Evolutionary conservation across 2,113 vertebrate species (phyloP).

Genomic region (Tringa solitaria): DNA sequence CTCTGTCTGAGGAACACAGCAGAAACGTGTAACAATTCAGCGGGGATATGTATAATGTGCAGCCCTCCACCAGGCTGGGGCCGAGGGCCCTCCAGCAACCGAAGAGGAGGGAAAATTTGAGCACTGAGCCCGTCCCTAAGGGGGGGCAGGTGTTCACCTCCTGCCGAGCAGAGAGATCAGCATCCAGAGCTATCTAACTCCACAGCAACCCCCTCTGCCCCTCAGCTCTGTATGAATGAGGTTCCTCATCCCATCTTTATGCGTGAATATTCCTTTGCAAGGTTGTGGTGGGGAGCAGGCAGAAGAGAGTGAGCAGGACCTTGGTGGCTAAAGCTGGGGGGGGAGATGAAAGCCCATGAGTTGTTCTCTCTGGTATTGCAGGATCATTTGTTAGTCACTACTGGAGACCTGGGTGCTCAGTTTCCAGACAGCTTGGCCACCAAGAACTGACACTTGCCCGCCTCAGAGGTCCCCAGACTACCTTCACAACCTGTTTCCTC

Average conservation of each 20-base stretch:
- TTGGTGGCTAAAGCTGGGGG: background rate
- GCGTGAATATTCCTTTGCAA: background rate
- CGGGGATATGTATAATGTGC: background rate
- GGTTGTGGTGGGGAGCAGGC: background rate
- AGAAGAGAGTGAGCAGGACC: background rate
- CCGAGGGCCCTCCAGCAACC: background rate
- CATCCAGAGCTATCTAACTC: background rate
- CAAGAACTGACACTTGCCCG: background rate
- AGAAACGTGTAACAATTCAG: conserved; percentile 58
- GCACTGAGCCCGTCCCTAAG: background rate
- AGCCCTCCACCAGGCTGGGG: background rate
- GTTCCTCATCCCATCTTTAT: background rate
- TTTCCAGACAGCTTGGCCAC: background rate
- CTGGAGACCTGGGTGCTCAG: background rate
- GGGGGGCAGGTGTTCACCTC: background rate
- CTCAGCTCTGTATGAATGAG: background rate
- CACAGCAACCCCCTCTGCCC: background rate
- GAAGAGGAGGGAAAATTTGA: conserved; percentile 1
- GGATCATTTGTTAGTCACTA: background rate
- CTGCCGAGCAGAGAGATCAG: background rate
- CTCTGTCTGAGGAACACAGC: conserved; percentile 63
- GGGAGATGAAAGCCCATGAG: background rate
- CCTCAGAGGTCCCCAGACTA: background rate
- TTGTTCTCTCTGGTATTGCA: background rate
- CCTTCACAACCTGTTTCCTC: background rate